Evolutionary conservation across 2,888 invertebrate genomes (phyloP), one percentile per base, ranked within the genome.

Genomic region (Synanthedon tipuliformis): DNA sequence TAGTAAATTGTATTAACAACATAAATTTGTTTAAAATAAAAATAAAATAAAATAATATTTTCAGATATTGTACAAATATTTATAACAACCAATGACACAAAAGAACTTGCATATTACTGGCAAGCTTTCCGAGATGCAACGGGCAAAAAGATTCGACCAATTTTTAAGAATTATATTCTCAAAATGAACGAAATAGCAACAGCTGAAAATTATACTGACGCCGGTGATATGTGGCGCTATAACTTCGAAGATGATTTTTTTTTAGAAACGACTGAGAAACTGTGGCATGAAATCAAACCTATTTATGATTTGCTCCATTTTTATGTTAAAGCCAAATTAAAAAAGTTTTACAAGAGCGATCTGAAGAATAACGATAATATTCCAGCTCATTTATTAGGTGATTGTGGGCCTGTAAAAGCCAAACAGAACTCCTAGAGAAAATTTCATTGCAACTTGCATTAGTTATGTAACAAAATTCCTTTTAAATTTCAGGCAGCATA

Each of bases 341-440:
- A 78, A 59, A 52, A 65, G 0, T 61, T 69, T 27, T 92, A 91
- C 62, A 86, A 83, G 41, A 76, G 85, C 11, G 77, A 86, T 52
- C 68, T 87, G 3, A 71, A 75, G 23, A 65, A 62, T 40, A 75
- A 78, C 8, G 82, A 89, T 53, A 89, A 89, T 11, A 90, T 93
- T 56, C 93, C 93, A 0, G 92, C 92, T 1, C 92, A 93, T 75
- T 66, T 93, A 52, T 75, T 93, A 59, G 93, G 93, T 90, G 72
- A 69, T 69, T 48, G 34, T 34, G 27, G 27, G 27, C 27, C 7
- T 10, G 10, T 34, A 34, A 34, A 34, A 34, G 34, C 40, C 12
- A 34, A 34, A 34, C 3, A 34, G 10, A 34, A 34, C 12, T 45
- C 45, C 45, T 45, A 12, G 5, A 13, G 13, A 45, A 13, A 45